A percentile compares a stretch with the other conserved stretches of the same genome.
These are phyloP conservation scores for Eupsilia transversa DNA, from an alignment of 2,888 invertebrate species.

Conservation along the genomic window DNA sequence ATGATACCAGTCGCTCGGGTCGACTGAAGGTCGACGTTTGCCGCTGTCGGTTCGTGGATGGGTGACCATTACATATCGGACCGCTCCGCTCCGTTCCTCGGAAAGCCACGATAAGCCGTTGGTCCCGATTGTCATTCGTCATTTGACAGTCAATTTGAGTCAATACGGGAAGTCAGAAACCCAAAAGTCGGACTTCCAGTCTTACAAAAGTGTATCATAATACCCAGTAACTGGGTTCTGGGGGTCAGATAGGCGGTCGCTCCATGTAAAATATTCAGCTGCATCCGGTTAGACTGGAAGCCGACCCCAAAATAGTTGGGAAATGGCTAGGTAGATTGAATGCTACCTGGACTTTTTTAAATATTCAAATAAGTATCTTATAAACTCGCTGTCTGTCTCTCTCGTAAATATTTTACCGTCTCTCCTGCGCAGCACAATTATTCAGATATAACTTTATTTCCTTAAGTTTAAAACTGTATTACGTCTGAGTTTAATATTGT, in stretches of 20 bases:
- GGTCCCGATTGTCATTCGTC: background rate
- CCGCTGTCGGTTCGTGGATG: background rate
- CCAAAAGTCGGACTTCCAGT: background rate
- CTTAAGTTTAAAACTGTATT: background rate
- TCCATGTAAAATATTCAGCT: background rate
- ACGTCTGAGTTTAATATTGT: constrained; percentile 6
- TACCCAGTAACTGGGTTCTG: background rate
- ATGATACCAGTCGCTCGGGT: background rate
- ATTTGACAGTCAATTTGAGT: background rate
- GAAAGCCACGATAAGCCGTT: background rate
- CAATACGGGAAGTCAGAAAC: too few relatives aligned
- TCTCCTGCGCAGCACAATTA: background rate
- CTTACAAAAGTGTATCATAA: too few relatives aligned
- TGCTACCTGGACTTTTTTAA: background rate
- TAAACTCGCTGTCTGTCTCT: too few relatives aligned
- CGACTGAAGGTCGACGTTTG: background rate
- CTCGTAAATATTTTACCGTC: too few relatives aligned
- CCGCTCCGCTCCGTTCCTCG: background rate
- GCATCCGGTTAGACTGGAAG: background rate
- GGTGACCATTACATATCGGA: background rate
- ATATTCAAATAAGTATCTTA: too few relatives aligned
- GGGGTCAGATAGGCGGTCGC: background rate
- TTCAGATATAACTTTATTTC: constrained; percentile 16
- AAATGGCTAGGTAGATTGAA: background rate
- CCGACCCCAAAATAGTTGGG: too few relatives aligned